Evolutionary conservation across 2,888 invertebrate species (phyloP), one percentile per base, ranked within the genome.

Genomic region (Didymodactylos carnosus): DNA sequence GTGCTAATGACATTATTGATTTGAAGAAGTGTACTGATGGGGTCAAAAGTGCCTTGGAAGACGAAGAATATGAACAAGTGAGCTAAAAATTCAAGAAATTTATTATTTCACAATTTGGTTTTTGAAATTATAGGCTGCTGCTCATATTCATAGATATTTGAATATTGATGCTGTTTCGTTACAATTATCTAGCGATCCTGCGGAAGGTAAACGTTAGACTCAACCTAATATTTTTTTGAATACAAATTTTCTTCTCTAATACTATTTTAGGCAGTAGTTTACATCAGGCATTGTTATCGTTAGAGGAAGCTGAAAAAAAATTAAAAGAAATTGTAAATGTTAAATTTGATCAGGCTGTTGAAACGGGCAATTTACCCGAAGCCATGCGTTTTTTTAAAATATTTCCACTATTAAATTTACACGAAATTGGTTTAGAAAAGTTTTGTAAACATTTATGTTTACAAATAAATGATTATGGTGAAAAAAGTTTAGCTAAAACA

Each of bases 331-430:
- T 91, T 75, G 87, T 92, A 2, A 87, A 88, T 70, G 87, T 86
- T 72, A 89, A 91, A 81, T 94, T 97, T 82, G 91, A 93, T 79
- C 78, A 80, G 10, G 92, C 97, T 7, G 90, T 94, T 0, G 87
- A 88, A 74, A 88, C 88, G 72, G 91, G 91, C 79, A 94, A 97
- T 82, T 87, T 91, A 53, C 90, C 90, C 0, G 90, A 91, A 0
- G 91, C 95, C 25, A 94, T 95, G 82, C 86, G 95, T 73, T 91
- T 95, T 81, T 97, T 97, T 83, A 95, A 95, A 84, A 89, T 98
- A 80, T 98, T 95, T 84, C 97, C 98, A 0, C 86, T 95, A 76
- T 86, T 99, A 13, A 92, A 92, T 25, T 89, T 91, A 84, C 91
- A 94, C 76, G 88, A 90, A 51, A 91, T 91, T 78, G 97, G 97